Base-by-base conservation (phyloP, 92 coral and sea anemone genomes). In the Micromussa lordhowensis region DNA sequence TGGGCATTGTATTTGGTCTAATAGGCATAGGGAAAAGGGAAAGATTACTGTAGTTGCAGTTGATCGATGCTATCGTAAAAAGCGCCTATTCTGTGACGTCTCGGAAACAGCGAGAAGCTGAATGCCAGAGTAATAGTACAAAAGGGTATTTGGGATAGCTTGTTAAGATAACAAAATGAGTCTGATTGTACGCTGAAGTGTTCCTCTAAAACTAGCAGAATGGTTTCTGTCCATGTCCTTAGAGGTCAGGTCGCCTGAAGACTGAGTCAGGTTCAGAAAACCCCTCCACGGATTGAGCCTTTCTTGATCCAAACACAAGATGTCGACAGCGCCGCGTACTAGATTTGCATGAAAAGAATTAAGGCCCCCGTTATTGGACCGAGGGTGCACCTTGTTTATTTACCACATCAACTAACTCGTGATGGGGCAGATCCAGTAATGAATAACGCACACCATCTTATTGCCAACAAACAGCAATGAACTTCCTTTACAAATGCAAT, bases 341-440 rank as follows among this genome's bases (percentile, higher is more conserved):
- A 8, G 51, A n/a, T 63, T 63, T 3, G 28, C 30, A 64, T 64
- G 30, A n/a, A 28, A 12, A 64, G 69, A 24, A 64, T n/a, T n/a
- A 6, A 24, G 2, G 30, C 69, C 26, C 31, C 3, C 13, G 29
- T 63, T 63, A 22, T 63, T 63, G 34, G 34, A 66, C 69, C 32
- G 26, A 66, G 71, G 71, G 15, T 9, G 11, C 16, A 66, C 29
- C 5, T 26, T 28, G 13, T 66, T 66, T 66, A n/a, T 61, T 7
- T 66, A 26, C 34, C 34, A 13, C 1, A 12, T 1, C 26, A 66
- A 16, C 13, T 66, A 82, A 68, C 76, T 82, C 29, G 85, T 87
- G 53, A 90, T 81, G 21, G 96, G 96, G 58, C 96, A 94, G 38
- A 90, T 75, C 96, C 96, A 94, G 80, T 89, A 90, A 51, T 92